Base-by-base conservation (phyloP, 2,797 vertebrate species). In the Coluber constrictor region DNA sequence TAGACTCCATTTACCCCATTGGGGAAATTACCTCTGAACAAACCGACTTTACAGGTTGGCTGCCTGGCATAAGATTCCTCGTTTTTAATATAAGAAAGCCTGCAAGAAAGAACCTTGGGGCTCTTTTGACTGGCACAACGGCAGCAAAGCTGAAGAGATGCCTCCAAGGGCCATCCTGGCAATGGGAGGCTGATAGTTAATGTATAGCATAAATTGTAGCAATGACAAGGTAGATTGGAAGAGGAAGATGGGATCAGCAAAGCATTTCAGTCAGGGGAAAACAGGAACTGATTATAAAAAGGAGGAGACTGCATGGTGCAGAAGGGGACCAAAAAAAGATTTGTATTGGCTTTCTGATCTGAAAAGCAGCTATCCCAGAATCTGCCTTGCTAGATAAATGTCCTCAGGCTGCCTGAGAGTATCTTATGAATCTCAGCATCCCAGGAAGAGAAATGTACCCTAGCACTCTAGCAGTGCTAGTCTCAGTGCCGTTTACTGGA, bases 191-290 rank as follows among this genome's bases (percentile, higher is more conserved):
- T 97, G 98, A 96, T 97, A 97, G 97, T 96, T 89, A 93, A 95
- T 88, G 93, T 6, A 86, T 86, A 92, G 70, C 97, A 98, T 98
- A 98, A 98, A 98, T 98, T 97, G 96, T 95, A 96, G 86, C 70
- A 97, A 96, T 97, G 98, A 98, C 98, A 97, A 97, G 96, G 97
- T 97, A 98, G 98, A 98, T 98, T 98, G 98, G 97, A 97, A 97
- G 96, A 95, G 97, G 96, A 97, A 98, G 97, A 97, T 97, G 96
- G 97, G 98, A 98, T 98, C 98, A 97, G 98, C 96, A 97, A 98
- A 98, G 97, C 98, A 96, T 98, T 96, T 97, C 97, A 95, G 98
- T 93, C 98, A 97, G 96, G 37, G 16, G n/a, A 94, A 91, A 0
- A 3, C 0, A 0, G 88, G 86, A 29, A 94, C 74, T 96, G 29